These are phyloP conservation scores for Scartelaos histophorus DNA, from an alignment of 2,113 vertebrate species.

Conservation along the genomic window DNA sequence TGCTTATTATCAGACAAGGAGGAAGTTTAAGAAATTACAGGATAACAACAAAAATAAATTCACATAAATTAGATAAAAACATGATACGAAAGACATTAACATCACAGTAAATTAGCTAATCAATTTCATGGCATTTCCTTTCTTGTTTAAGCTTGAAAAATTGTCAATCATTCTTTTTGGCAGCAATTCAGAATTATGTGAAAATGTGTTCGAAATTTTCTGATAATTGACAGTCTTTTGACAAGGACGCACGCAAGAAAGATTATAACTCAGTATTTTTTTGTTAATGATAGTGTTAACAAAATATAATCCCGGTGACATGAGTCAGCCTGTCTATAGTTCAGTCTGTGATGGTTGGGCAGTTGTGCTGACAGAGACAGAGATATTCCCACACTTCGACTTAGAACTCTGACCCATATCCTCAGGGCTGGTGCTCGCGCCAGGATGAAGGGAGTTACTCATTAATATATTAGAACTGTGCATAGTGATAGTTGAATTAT, in stretches of 20 bases:
- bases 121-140: too few species aligned
- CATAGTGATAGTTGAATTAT: background rate
- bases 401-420: constrained; percentile 25
- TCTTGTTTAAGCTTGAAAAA: too few species aligned
- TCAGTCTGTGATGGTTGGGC: constrained; percentile 10
- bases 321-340: constrained; percentile 41
- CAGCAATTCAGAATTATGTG: too few species aligned
- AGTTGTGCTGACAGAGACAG: constrained; percentile 3
- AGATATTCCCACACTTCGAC: constrained; percentile 38
- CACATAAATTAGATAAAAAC: background rate
- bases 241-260: too few species aligned
- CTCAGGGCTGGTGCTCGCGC: background rate
- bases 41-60: background rate
- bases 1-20: too few species aligned
- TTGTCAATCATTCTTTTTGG: too few species aligned
- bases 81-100: background rate
- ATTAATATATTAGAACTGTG: background rate
- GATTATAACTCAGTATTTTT: too few species aligned
- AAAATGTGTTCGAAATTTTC: too few species aligned
- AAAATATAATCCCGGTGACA: constrained; percentile 23
- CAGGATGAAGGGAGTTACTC: background rate
- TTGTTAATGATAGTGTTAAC: background rate
- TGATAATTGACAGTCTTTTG: background rate
- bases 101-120: too few species aligned
- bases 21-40: background rate